phyloP scores from a whole-genome alignment of 2,797 vertebrate genomes.

The Pygocentrus nattereri region DNA sequence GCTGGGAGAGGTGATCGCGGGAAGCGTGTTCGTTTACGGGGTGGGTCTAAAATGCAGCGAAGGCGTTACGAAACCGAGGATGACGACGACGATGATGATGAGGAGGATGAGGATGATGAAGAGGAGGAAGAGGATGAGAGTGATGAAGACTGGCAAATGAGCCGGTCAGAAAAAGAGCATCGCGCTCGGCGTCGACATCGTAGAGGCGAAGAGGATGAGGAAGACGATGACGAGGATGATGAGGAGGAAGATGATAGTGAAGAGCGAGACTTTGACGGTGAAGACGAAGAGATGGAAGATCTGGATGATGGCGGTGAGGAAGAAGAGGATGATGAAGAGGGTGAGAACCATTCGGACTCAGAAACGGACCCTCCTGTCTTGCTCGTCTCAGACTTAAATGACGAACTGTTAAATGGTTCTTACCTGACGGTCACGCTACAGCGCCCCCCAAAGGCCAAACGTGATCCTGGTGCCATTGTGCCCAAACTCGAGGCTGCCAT shows the following conservation, averaged over 20 bases:
- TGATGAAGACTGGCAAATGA: conserved; percentile 53
- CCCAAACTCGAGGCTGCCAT: conserved; percentile 95
- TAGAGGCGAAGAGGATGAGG: conserved; percentile 57
- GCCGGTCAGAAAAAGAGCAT: conserved; percentile 60
- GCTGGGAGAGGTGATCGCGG: conserved; percentile 65
- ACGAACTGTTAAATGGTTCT: conserved; percentile 88
- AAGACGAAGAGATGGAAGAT: conserved; percentile 72
- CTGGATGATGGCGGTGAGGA: conserved; percentile 68
- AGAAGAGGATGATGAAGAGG: conserved; percentile 85
- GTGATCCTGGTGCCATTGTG: conserved; percentile 89
- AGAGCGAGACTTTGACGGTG: conserved; percentile 69
- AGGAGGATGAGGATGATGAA: conserved; percentile 56
- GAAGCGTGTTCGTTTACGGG: conserved; percentile 65
- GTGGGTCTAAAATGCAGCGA: conserved; percentile 78
- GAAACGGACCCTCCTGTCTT: conserved; percentile 86
- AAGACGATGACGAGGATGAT: conserved; percentile 69
- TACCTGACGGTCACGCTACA: conserved; percentile 97
- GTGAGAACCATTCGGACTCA: conserved; percentile 89
- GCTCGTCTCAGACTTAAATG: conserved; percentile 81
- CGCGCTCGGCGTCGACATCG: conserved; percentile 55
- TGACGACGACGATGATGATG: conserved; percentile 68
- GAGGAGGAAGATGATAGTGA: conserved; percentile 78
- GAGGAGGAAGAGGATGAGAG: conserved; percentile 64
- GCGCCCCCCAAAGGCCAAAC: conserved; percentile 85
- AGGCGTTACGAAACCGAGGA: conserved; percentile 80